Evolutionary conservation across 2,888 invertebrate species (phyloP).

Genomic region (Diarsia brunnea): DNA sequence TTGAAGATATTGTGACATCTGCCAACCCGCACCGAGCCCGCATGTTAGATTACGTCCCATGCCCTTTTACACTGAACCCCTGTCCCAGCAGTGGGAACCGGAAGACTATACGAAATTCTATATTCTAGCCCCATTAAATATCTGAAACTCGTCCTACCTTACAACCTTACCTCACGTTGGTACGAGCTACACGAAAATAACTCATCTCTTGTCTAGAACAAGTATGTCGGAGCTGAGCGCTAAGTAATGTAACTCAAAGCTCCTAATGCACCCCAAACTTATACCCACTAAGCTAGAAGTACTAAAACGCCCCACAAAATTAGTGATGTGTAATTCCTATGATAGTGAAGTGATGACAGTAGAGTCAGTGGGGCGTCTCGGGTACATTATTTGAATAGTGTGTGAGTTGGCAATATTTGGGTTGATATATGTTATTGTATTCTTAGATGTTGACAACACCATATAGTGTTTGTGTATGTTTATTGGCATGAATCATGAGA

Average conservation of each 20-base stretch:
- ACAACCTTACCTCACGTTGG: neutral
- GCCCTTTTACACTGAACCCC: neutral
- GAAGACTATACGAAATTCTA: neutral
- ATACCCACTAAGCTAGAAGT: neutral
- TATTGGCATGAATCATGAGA: slow-evolving; percentile 11
- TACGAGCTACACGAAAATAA: neutral
- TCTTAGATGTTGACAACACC: slow-evolving; percentile 29
- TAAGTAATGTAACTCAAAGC: neutral
- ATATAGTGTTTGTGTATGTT: neutral
- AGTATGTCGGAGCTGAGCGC: neutral
- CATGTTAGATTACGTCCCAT: neutral
- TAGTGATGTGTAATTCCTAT: slow-evolving; percentile 48
- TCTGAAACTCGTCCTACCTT: neutral
- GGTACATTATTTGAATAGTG: slow-evolving; percentile 26
- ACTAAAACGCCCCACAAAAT: slow-evolving; percentile 29
- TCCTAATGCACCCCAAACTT: slow-evolving; percentile 20
- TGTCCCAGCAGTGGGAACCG: neutral
- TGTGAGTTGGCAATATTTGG: slow-evolving; percentile 28
- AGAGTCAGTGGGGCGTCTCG: slow-evolving; percentile 15
- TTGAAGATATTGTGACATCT: neutral
- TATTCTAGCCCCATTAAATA: neutral
- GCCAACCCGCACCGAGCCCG: neutral
- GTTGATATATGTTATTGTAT: slow-evolving; percentile 21
- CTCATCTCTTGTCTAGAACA: slow-evolving; percentile 1
- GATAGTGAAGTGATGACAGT: slow-evolving; percentile 44